Evolutionary conservation across 2,888 invertebrate genomes (phyloP).

Genomic region (Rhaphigaster nebulosa): DNA sequence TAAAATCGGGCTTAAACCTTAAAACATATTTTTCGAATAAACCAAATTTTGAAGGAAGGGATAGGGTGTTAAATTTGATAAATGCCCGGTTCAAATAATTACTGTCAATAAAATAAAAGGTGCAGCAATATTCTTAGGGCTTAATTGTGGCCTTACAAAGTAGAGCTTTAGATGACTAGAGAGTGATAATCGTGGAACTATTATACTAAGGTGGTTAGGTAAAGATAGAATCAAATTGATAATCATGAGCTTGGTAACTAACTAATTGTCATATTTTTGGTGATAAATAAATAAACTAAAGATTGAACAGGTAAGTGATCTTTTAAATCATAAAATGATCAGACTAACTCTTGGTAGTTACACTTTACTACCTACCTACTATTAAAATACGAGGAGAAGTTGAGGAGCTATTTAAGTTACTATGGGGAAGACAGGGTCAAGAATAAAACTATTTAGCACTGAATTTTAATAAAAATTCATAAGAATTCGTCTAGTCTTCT

Average conservation of each 20-base stretch:
- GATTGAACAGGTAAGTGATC: neutral
- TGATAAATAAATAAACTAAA: no score
- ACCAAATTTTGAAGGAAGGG: no score
- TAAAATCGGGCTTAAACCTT: no score
- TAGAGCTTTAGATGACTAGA: neutral
- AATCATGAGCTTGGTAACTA: neutral
- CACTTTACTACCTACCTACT: no score
- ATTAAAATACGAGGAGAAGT: no score
- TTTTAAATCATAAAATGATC: neutral
- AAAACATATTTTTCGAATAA: no score
- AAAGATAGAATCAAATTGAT: neutral
- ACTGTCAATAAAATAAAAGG: no score
- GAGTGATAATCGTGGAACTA: neutral
- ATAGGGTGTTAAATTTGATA: no score
- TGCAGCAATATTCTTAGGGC: neutral
- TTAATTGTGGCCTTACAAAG: neutral
- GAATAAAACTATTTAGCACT: neutral
- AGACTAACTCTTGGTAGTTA: neutral
- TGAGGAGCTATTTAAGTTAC: neutral
- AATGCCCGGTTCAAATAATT: no score
- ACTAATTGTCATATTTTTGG: neutral
- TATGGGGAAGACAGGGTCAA: neutral
- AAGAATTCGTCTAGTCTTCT: neutral
- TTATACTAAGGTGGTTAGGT: neutral
- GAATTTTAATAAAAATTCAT: slow-evolving; percentile 1